Base-by-base conservation (phyloP, 1,140 invertebrate genomes). In the Lutraria rhynchaena region DNA sequence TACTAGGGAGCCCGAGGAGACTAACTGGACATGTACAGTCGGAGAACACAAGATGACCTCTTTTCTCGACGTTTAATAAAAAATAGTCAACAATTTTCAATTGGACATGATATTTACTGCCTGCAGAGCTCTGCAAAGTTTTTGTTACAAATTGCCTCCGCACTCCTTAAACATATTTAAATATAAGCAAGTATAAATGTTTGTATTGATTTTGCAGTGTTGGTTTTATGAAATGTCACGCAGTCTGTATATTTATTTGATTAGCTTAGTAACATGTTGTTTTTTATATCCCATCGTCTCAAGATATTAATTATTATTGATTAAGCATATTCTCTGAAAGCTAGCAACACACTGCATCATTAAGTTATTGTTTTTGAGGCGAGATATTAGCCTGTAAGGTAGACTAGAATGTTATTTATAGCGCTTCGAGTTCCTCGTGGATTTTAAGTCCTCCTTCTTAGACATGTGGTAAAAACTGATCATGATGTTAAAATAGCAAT, bases 291-390 rank as follows among this genome's bases (percentile, higher is more conserved):
- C 31, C 41, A 27, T 70, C 46, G 76, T 69, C 63, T 80, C 33
- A 51, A 44, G 49, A 46, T 80, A 80, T 80, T 80, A 80, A 80
- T 80, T 80, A 80, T 70, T 80, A 80, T 80, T 80, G 76, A 80
- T 80, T 70, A 19, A 19, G 49, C 37, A 65, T 53, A 49, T 33
- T 49, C 46, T 29, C 7, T 1, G 29, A 67, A 55, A 58, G 22
- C 35, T 55, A 41, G 75, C 75, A 31, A 49, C 35, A 67, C 33
- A 31, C 2, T 46, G 75, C 60, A 55, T 77, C 75, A 77, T 77
- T 67, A 77, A 37, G 44, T 57, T 77, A 77, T 77, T 77, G 75
- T 77, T 77, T 77, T 67, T 55, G 31, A 27, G 60, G 63, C 41
- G 24, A n/a, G 44, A 67, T 67, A 49, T 67, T 67, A 67, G 44